Percentiles rank a stretch among this genome's conserved stretches.
These are phyloP conservation scores for Diadema setosum DNA, from an alignment of 35 echinoderm and acorn worm genomes.

Conservation along the genomic window DNA sequence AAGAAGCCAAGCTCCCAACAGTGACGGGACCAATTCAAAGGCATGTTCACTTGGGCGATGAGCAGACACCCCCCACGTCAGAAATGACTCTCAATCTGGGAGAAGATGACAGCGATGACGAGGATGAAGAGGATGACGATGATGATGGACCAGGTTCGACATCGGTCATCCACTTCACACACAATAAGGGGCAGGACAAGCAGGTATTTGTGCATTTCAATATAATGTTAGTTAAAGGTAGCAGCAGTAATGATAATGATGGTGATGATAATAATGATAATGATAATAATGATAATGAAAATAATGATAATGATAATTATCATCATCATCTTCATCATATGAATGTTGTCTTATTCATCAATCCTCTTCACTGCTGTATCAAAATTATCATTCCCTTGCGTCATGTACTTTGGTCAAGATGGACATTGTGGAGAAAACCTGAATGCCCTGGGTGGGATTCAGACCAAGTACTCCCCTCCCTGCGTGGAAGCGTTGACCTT, in stretches of 20 bases:
- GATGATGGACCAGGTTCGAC: not conserved
- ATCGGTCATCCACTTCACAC: slow-evolving; percentile 26
- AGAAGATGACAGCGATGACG: not conserved
- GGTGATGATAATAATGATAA: not conserved
- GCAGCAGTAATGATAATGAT: not conserved
- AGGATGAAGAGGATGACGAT: not conserved
- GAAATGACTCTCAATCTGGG: not conserved
- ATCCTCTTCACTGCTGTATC: too few relatives aligned
- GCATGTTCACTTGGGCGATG: not conserved
- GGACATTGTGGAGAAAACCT: too few relatives aligned
- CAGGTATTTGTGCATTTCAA: not conserved
- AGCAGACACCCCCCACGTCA: not conserved
- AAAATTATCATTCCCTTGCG: too few relatives aligned
- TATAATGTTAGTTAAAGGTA: not conserved
- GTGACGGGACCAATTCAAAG: not conserved
- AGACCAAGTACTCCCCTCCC: too few relatives aligned
- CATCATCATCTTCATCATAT: too few relatives aligned
- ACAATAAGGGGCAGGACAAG: not conserved
- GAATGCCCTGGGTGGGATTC: too few relatives aligned
- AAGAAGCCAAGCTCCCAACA: not conserved
- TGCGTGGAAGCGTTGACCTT: too few relatives aligned
- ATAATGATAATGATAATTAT: too few relatives aligned
- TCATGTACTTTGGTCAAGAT: too few relatives aligned
- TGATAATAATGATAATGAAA: too few relatives aligned
- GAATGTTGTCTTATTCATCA: too few relatives aligned